Evolutionary conservation across 2,888 invertebrate species (phyloP).

Genomic region (Drosophila paranaensis): DNA sequence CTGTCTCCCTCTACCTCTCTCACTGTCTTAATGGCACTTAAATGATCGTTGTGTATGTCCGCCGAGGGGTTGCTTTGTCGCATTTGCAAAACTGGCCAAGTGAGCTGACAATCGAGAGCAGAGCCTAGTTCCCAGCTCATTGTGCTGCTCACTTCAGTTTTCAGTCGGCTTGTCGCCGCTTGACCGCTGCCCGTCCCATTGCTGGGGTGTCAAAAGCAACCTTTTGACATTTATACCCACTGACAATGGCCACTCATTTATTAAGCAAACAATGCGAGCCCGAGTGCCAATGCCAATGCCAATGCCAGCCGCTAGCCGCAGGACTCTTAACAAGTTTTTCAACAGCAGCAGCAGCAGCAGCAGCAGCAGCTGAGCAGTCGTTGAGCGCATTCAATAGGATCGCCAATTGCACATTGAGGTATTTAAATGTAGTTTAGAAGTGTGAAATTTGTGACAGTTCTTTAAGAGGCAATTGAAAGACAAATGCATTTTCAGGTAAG

Average conservation of each 20-base stretch:
- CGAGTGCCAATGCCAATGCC: constrained; percentile 58
- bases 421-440: constrained; percentile 62
- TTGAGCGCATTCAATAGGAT: constrained; percentile 28
- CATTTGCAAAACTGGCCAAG: constrained; percentile 63
- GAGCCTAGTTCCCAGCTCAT: constrained; percentile 34
- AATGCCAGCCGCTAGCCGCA: constrained; percentile 31
- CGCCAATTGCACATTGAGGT: constrained; percentile 10
- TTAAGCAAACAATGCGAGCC: constrained; percentile 71
- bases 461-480: background rate
- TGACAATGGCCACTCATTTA: constrained; percentile 76
- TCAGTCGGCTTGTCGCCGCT: constrained; percentile 58
- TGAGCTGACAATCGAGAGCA: constrained; percentile 45
- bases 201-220: constrained; percentile 69
- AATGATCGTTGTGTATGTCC: constrained; percentile 62
- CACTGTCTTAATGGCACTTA: constrained; percentile 70
- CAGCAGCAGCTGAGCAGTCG: constrained; percentile 62
- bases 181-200: constrained; percentile 67
- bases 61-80: constrained; percentile 56
- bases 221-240: constrained; percentile 75
- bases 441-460: constrained; percentile 54
- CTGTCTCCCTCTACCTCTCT: background rate
- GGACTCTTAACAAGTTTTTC: constrained; percentile 52
- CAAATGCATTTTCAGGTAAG: constrained; percentile 30
- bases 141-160: constrained; percentile 49
- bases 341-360: constrained; percentile 37